Evolutionary conservation across 2,888 invertebrate genomes (phyloP).

Genomic region (Microchrysa polita): DNA sequence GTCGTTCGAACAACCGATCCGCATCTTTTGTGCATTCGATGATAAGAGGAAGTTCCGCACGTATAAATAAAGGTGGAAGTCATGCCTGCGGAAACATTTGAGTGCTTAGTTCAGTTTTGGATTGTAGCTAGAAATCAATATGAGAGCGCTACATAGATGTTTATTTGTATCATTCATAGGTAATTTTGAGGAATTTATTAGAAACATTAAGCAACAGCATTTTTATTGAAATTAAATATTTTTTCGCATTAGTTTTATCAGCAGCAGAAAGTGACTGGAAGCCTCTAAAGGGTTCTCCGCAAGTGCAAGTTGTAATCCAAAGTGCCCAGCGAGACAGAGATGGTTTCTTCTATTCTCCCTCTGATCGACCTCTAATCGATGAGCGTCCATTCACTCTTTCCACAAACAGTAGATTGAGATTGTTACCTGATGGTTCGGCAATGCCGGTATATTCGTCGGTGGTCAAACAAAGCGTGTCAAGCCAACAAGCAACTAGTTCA

Average conservation of each 20-base stretch:
- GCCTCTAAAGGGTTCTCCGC: not conserved
- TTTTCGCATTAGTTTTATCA: not conserved
- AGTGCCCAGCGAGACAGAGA: not conserved
- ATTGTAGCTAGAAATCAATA: not conserved
- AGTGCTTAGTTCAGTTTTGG: not conserved
- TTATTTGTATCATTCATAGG: slow-evolving; percentile 15
- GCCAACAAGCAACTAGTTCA: slow-evolving; percentile 79
- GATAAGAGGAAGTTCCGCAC: not conserved
- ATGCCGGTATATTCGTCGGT: slow-evolving; percentile 78
- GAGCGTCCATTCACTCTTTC: slow-evolving; percentile 66
- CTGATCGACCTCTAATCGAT: not conserved
- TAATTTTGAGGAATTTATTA: slow-evolving; percentile 5
- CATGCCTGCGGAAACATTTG: not conserved
- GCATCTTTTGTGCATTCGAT: too few species aligned
- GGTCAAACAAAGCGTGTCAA: slow-evolving; percentile 77
- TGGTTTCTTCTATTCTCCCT: slow-evolving; percentile 17
- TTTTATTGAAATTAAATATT: not conserved
- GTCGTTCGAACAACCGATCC: too few species aligned
- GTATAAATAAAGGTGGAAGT: slow-evolving; percentile 7
- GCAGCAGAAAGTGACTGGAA: not conserved
- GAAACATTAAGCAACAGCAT: not conserved
- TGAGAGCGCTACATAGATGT: not conserved
- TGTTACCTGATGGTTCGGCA: slow-evolving; percentile 77
- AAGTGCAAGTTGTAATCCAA: not conserved
- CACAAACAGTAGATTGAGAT: slow-evolving; percentile 75